These are phyloP conservation scores for Neostethus bicornis DNA, from an alignment of 2,797 vertebrate species.

Conservation along the genomic window DNA sequence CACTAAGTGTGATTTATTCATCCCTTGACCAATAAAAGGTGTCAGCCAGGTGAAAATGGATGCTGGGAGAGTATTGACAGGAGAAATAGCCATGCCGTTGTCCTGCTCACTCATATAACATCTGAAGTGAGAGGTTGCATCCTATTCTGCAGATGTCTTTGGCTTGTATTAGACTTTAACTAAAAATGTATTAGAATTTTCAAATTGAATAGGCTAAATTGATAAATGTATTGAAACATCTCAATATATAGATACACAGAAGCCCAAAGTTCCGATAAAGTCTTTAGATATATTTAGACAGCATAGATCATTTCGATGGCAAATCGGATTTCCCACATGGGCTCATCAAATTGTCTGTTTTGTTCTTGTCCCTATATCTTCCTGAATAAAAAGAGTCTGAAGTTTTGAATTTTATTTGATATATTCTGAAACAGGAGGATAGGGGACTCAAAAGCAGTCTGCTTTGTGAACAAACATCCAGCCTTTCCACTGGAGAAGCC, in stretches of 20 bases:
- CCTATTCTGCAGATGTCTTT: conserved; percentile 51
- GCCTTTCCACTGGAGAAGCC: conserved; percentile 70
- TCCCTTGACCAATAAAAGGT: conserved; percentile 89
- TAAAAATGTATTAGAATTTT: too few relatives aligned
- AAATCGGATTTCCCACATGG: conserved; percentile 80
- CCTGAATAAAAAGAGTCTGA: conserved; percentile 59
- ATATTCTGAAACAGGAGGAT: conserved; percentile 63
- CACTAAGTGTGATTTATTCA: conserved; percentile 97
- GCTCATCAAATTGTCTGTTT: conserved; percentile 79
- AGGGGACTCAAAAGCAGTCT: conserved; percentile 72
- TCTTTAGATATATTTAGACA: conserved; percentile 40
- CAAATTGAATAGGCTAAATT: too few relatives aligned
- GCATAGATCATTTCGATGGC: conserved; percentile 64
- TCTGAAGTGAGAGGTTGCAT: conserved; percentile 37
- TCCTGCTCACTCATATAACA: conserved; percentile 75
- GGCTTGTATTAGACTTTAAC: too few relatives aligned
- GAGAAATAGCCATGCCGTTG: conserved; percentile 80
- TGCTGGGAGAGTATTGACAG: conserved; percentile 82
- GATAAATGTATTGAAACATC: too few relatives aligned
- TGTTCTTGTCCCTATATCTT: conserved; percentile 75
- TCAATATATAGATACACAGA: too few relatives aligned
- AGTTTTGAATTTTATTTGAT: conserved; percentile 28
- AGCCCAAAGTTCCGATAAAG: too few relatives aligned
- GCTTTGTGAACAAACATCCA: conserved; percentile 78
- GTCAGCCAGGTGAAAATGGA: conserved; percentile 91